Evolutionary conservation across 2,113 vertebrate species (phyloP).

Genomic region (Telmatochromis sp.): DNA sequence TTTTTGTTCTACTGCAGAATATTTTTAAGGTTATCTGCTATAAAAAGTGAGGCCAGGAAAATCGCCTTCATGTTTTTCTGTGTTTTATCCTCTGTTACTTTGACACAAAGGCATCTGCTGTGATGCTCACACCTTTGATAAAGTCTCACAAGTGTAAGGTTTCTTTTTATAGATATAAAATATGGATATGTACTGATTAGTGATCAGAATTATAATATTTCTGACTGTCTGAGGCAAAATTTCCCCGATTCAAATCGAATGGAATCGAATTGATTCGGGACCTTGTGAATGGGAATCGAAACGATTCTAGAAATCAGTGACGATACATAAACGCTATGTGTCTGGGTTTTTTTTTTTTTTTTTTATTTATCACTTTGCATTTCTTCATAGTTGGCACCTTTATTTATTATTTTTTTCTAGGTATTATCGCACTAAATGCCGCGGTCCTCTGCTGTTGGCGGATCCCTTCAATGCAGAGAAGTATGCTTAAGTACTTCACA

Average conservation of each 20-base stretch:
- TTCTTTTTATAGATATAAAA: not conserved
- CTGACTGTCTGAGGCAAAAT: not conserved
- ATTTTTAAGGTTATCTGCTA: not conserved
- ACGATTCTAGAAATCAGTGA: not conserved
- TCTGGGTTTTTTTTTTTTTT: fast-evolving
- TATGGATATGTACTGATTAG: not conserved
- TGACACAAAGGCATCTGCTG: not conserved
- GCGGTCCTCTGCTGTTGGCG: constrained; percentile 92
- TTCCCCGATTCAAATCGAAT: not conserved
- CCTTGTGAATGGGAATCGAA: not conserved
- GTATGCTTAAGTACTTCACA: constrained; percentile 91
- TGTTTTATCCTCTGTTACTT: not conserved
- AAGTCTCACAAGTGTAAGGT: not conserved
- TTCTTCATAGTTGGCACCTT: not conserved
- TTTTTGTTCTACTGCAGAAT: not conserved
- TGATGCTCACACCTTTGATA: not conserved
- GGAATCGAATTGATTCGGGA: not conserved
- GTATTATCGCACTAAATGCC: constrained; percentile 86
- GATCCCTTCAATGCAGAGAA: constrained; percentile 80
- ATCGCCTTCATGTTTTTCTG: not conserved
- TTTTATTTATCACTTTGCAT: not conserved
- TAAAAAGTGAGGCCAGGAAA: not conserved
- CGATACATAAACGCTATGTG: not conserved
- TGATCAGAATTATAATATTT: not conserved
- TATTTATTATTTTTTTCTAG: constrained; percentile 49